These are phyloP conservation scores for Antrozous pallidus DNA, from an alignment of 2,797 vertebrate species.

Conservation along the genomic window DNA sequence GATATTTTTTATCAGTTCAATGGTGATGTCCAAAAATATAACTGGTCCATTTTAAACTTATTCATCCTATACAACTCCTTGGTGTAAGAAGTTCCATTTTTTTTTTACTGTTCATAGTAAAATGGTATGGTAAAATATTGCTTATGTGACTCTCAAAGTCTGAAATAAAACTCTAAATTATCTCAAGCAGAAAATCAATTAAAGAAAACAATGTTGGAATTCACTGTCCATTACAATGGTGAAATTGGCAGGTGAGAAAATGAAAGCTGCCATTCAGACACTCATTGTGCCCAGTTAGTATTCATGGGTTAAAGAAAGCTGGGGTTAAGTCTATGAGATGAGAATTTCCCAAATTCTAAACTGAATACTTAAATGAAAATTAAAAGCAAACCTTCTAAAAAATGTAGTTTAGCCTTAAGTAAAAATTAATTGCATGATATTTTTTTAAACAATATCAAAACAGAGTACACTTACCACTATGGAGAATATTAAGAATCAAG, in stretches of 20 bases:
- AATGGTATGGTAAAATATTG: not conserved
- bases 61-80: not conserved
- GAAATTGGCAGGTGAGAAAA: not conserved
- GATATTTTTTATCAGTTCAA: not conserved
- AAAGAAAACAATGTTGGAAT: not conserved
- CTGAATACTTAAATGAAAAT: not conserved
- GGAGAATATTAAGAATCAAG: not conserved
- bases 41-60: not conserved
- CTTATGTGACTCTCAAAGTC: not conserved
- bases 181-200: slow-evolving; percentile 15
- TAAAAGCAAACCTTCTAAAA: not conserved
- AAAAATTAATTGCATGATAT: not conserved
- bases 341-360: not conserved
- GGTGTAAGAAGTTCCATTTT: not conserved
- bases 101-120: not conserved
- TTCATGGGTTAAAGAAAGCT: not conserved
- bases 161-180: slow-evolving; percentile 21
- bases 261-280: not conserved
- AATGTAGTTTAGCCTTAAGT: not conserved
- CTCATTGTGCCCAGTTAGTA: not conserved
- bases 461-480: not conserved
- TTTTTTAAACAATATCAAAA: not conserved
- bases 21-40: not conserved
- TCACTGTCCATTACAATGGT: not conserved
- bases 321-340: not conserved